Percentiles rank a stretch among this genome's conserved stretches.
These are phyloP conservation scores for Andrena marginata DNA, from an alignment of 2,888 invertebrate genomes.

Conservation along the genomic window DNA sequence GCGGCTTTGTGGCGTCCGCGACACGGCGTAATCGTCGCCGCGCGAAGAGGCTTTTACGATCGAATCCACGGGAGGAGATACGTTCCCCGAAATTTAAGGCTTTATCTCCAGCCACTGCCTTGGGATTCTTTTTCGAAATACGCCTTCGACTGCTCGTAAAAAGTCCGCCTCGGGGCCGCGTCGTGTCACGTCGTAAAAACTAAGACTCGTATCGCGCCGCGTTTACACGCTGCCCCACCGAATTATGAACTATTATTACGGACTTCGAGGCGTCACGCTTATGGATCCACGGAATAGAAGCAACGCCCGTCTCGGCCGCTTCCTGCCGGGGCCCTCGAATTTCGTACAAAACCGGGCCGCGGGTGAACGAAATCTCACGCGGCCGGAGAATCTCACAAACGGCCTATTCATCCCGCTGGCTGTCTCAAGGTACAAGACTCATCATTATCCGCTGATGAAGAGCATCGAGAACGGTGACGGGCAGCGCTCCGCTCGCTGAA, in stretches of 20 bases:
- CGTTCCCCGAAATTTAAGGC: slow-evolving; percentile 65
- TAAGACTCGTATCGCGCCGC: slow-evolving; percentile 49
- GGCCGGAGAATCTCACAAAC: slow-evolving; percentile 64
- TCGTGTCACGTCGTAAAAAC: slow-evolving; percentile 61
- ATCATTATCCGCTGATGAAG: slow-evolving; percentile 80
- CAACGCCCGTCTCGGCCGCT: slow-evolving; percentile 2
- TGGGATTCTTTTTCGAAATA: slow-evolving; percentile 62
- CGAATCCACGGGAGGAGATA: slow-evolving; percentile 60
- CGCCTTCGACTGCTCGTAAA: slow-evolving; percentile 64
- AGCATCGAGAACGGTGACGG: slow-evolving; percentile 77
- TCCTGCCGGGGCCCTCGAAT: slow-evolving; percentile 29
- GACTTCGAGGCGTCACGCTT: not conserved
- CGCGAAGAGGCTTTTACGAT: slow-evolving; percentile 64
- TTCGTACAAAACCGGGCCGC: slow-evolving; percentile 32
- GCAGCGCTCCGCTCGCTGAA: slow-evolving; percentile 68
- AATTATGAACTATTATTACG: slow-evolving; percentile 57
- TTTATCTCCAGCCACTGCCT: slow-evolving; percentile 57
- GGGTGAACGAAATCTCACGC: slow-evolving; percentile 52
- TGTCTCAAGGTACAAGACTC: slow-evolving; percentile 77
- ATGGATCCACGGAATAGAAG: not conserved
- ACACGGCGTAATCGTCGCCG: slow-evolving; percentile 39
- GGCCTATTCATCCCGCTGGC: slow-evolving; percentile 69
- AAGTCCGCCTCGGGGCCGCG: slow-evolving; percentile 32
- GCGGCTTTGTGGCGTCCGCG: slow-evolving; percentile 51
- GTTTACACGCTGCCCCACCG: slow-evolving; percentile 30